Percentiles rank a stretch among this genome's conserved stretches.
Conservation (phyloP, 2,888 invertebrate species). For the Drosophila quinaria region DNA sequence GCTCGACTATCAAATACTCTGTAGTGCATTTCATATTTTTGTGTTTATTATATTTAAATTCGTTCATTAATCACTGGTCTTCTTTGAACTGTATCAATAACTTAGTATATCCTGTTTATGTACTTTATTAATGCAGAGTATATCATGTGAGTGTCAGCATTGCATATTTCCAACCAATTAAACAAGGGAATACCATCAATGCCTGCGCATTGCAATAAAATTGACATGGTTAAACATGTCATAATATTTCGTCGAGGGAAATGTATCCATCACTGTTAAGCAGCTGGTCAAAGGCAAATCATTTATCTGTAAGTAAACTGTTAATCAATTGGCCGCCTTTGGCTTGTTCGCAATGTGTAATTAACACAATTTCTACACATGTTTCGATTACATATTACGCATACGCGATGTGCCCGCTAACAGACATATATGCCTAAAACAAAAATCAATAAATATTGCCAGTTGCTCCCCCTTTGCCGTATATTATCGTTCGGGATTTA, state of each 20-base stretch:
- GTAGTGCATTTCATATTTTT: neutral
- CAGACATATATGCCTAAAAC: slow-evolving; percentile 59
- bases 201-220: too few species aligned
- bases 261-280: neutral
- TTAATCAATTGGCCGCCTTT: slow-evolving; percentile 54
- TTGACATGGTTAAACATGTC: slow-evolving; percentile 28
- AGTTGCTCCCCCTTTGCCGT: neutral
- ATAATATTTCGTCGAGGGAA: slow-evolving; percentile 12
- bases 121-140: neutral
- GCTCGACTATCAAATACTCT: slow-evolving; percentile 11
- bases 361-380: slow-evolving; percentile 36
- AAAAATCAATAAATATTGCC: slow-evolving; percentile 73
- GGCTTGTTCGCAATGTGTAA: slow-evolving; percentile 35
- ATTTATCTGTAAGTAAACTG: slow-evolving; percentile 3
- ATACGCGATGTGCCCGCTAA: slow-evolving; percentile 34
- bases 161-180: neutral
- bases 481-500: slow-evolving; percentile 20
- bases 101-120: neutral
- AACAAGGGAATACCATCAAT: slow-evolving; percentile 9
- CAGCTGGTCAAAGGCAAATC: slow-evolving; percentile 11
- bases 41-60: too few species aligned
- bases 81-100: neutral
- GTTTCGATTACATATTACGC: slow-evolving; percentile 26
- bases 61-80: neutral
- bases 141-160: neutral